These are phyloP conservation scores for Emydura subglobosa DNA, from an alignment of 2,113 vertebrate genomes.

Conservation along the genomic window DNA sequence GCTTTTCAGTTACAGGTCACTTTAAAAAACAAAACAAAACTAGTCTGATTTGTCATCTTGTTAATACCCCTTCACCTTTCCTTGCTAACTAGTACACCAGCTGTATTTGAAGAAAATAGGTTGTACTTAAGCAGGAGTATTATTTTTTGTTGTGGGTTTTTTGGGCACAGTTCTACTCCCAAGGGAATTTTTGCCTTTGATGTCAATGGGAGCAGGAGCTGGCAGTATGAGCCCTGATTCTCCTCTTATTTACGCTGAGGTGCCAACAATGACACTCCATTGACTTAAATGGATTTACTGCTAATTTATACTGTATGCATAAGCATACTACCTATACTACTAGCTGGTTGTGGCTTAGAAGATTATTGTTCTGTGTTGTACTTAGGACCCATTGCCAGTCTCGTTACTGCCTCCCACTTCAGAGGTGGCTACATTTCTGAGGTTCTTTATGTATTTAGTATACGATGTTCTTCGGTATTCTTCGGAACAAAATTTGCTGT, in stretches of 20 bases:
- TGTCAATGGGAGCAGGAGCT: neutral
- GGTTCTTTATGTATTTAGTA: neutral
- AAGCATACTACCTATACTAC: neutral
- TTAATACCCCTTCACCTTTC: neutral
- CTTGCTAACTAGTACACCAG: neutral
- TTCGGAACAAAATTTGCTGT: neutral
- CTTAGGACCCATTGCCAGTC: neutral
- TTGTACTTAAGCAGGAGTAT: neutral
- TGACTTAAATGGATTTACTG: constrained; percentile 14
- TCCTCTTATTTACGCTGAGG: neutral
- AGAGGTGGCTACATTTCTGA: neutral
- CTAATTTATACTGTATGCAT: neutral
- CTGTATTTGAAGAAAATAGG: neutral
- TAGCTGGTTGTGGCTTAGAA: neutral
- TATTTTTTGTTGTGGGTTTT: neutral
- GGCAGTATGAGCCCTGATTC: neutral
- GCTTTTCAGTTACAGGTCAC: neutral
- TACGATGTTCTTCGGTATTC: neutral
- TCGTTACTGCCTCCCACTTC: too few relatives aligned
- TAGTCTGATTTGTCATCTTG: neutral
- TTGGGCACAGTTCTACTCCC: neutral
- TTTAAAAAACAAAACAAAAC: neutral
- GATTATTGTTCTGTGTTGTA: neutral
- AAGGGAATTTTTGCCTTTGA: neutral
- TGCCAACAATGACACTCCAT: neutral